Base-by-base conservation (phyloP, 92 coral and sea anemone species). In the Nematostella vectensis region DNA sequence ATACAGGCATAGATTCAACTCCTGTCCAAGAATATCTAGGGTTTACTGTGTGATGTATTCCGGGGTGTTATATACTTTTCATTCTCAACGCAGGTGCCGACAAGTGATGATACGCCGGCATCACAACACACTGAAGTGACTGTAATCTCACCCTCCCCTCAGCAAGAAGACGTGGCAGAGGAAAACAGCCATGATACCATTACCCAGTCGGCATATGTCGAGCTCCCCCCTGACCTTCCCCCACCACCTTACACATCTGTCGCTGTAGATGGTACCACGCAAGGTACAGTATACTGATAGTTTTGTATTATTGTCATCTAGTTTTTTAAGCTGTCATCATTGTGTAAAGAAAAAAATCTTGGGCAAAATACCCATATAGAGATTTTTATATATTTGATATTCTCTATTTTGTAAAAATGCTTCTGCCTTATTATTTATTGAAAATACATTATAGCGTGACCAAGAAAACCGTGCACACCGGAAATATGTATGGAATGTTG, bases 191-290 rank as follows among this genome's bases (percentile, higher is more conserved):
- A 38, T 27, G 53, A 53, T 10, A 42, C 28, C 25, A 6, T 65
- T 33, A 22, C 18, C 13, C 71, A 65, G 38, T 61, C 71, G 9
- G 54, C 59, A 16, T 65, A 69, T 64, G 87, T 68, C 17, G 76
- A 56, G 25, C 60, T 67, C 16, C 67, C 72, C 12, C 63, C 77
- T 12, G 54, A 69, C 29, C 65, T 79, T 4, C 96, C 94, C 42
- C 94, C 96, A 4, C 88, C 96, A 24, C 93, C 93, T 22, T 84
- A 82, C 57, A 77, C 68, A 31, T 59, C 67, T 4, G 75, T 60
- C 36, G 75, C 45, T 25, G 57, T 33, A 16, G 55, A 71, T 42
- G 82, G 67, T 4, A 23, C 38, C 13, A 56, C 33, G 27, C 18
- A 70, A 67, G 96, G 94, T 88, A 65, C 23, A 51, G n/a, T n/a